Evolutionary conservation across 2,113 vertebrate genomes (phyloP).

Genomic region (Emydura subglobosa): DNA sequence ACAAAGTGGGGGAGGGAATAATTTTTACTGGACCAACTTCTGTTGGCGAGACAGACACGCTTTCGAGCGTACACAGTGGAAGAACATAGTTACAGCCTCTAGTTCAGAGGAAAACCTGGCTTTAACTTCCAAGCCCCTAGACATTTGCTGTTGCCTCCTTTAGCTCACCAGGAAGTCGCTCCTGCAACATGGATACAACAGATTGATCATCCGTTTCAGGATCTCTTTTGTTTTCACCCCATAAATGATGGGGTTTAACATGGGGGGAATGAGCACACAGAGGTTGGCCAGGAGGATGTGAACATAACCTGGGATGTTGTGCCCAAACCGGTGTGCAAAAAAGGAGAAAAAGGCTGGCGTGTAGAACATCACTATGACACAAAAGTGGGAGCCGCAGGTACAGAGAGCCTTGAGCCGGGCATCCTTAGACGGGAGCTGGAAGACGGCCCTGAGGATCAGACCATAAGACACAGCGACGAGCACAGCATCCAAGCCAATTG

Average conservation of each 20-base stretch:
- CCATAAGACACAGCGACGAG: conserved; percentile 33
- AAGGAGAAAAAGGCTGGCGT: not conserved
- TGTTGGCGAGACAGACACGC: no score
- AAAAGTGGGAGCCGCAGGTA: conserved; percentile 48
- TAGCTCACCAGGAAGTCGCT: not conserved
- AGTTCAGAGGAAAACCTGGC: no score
- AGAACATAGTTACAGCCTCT: not conserved
- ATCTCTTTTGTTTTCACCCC: conserved; percentile 59
- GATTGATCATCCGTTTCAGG: not conserved
- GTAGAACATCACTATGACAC: conserved; percentile 54
- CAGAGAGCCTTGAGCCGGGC: conserved; percentile 32
- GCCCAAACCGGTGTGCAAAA: not conserved
- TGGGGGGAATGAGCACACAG: conserved; percentile 54
- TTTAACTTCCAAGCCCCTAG: not conserved
- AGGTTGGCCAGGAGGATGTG: conserved; percentile 62
- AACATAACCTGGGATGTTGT: conserved; percentile 30
- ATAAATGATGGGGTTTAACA: conserved; percentile 64
- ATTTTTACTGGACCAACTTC: not conserved
- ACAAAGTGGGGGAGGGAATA: not conserved
- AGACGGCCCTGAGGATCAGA: conserved; percentile 36
- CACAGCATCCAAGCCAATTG: conserved; percentile 30
- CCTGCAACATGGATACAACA: not conserved
- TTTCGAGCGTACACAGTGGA: no score
- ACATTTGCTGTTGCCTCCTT: not conserved
- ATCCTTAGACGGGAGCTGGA: conserved; percentile 27